Base-by-base conservation (phyloP, 1,140 invertebrate species). In the Drosophila serrata region DNA sequence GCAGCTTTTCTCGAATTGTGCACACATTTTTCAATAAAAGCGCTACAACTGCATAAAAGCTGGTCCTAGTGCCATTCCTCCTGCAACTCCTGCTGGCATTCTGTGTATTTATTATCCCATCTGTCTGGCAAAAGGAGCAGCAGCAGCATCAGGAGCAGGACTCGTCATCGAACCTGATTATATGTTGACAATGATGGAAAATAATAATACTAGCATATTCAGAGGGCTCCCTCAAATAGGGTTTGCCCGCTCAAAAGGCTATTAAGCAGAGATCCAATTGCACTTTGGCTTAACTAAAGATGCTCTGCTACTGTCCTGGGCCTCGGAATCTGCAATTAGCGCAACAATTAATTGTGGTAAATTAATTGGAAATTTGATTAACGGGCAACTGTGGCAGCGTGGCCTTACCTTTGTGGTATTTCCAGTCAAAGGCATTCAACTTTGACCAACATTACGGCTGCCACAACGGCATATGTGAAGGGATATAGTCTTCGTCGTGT, bases 301-400 rank as follows among this genome's bases (percentile, higher is more conserved):
- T n/a, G 22, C 62, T 62, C 42, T 61, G 4, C 17, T 15, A 11
- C 13, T 13, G 17, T 2, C 3, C 35, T 51, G 29, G 62, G 24
- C 12, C 63, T 17, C 4, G 31, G 31, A 51, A 17, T 27, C 31
- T 59, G 48, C 81, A 81, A 85, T 90, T 90, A 81, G 82, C 75
- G 61, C 70, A 58, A 77, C 81, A 85, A 90, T 90, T 90, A 85
- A 81, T 90, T 90, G 81, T 90, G 81, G 67, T 75, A 85, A 79
- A 90, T 81, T 85, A 90, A 90, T 90, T 85, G 79, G 81, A 90
- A 79, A 90, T 81, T 85, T 90, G 81, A 90, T 90, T 81, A 90
- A 90, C 81, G 75, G 75, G 58, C 73, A 55, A 61, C 63, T 79
- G 79, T 39, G 69, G 61, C 15, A 19, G 51, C 51, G 19, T 60